Base-by-base conservation (phyloP, 2,113 vertebrate genomes). In the Bothrops jararaca region DNA sequence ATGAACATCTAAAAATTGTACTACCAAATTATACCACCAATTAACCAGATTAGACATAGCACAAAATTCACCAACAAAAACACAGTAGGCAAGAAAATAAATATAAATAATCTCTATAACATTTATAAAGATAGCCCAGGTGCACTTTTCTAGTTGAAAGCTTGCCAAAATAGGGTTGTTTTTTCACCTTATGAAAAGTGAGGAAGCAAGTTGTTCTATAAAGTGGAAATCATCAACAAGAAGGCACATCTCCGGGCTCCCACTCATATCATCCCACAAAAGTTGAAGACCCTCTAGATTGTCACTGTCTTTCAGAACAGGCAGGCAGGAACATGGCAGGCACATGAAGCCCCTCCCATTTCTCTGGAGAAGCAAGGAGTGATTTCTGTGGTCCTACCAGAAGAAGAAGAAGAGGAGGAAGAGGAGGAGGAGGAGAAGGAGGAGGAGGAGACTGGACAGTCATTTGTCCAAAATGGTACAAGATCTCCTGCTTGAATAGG, bases 371-470 rank as follows among this genome's bases (percentile, higher is more conserved):
- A 50, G 48, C 48, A 50, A 50, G 48, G 48, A 7, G 48, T 50
- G 48, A 50, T 50, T 50, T 50, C 8, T 50, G 8, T 50, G 48
- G 48, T 50, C 48, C 8, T 8, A 50, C 5, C 45, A 48, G 45
- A 45, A 0, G 45, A 45, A 0, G 45, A 45, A 0, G 45, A 45
- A 0, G 45, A 45, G 3, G 45, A 5, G 4, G 45, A 45, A 0
- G 45, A 45, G 42, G 45, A 45, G 4, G 45, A 45, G 45, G 45
- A 42, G 42, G 42, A 45, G 42, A 3, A 45, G 42, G 42, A 45
- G 42, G 48, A 48, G 48, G 48, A 48, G 48, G 48, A 50, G 48
- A 50, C 48, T 9, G 48, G 48, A 9, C 7, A 50, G 48, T 50
- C 48, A 50, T 50, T 50, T 50, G 48, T 50, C 7, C 8, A 50